These are phyloP conservation scores for Rotaria magnacalcarata DNA, from an alignment of 2,888 invertebrate genomes.

Conservation along the genomic window DNA sequence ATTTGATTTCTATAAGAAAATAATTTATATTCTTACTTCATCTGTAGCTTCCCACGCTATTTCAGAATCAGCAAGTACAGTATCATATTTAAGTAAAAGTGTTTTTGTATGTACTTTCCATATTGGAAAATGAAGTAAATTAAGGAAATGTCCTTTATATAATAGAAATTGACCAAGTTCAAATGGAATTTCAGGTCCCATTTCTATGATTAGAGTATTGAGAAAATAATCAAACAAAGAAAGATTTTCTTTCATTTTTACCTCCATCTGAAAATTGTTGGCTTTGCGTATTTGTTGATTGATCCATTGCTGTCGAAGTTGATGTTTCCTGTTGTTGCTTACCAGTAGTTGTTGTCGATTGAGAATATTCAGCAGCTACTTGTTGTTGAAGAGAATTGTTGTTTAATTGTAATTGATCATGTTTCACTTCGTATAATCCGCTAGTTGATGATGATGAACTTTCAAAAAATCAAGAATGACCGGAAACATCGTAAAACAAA, in stretches of 20 bases:
- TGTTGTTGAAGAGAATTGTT: not conserved
- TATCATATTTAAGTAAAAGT: slow-evolving; percentile 32
- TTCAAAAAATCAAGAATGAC: not conserved
- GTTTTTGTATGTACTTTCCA: slow-evolving; percentile 35
- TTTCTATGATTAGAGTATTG: not conserved
- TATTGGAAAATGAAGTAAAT: slow-evolving; percentile 27
- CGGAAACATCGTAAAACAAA: not conserved
- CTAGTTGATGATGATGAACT: not conserved
- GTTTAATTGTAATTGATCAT: not conserved
- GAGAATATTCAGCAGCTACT: not conserved
- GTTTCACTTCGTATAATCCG: not conserved
- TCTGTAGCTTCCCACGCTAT: slow-evolving; percentile 28
- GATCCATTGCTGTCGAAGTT: not conserved
- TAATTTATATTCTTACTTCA: not conserved
- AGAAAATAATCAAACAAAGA: too few relatives aligned
- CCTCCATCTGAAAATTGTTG: not conserved
- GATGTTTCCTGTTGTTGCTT: not conserved
- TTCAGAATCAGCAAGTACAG: slow-evolving; percentile 24
- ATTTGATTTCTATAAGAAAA: not conserved
- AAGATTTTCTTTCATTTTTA: not conserved
- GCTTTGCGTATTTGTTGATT: not conserved
- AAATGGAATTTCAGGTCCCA: slow-evolving; percentile 15
- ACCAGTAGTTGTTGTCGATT: not conserved
- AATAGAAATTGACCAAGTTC: slow-evolving; percentile 24
- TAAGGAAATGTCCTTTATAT: slow-evolving; percentile 22